These are phyloP conservation scores for Chondrilla cf. caribensis DNA, from an alignment of 37 sponge, comb jelly and placozoan species.

Conservation along the genomic window DNA sequence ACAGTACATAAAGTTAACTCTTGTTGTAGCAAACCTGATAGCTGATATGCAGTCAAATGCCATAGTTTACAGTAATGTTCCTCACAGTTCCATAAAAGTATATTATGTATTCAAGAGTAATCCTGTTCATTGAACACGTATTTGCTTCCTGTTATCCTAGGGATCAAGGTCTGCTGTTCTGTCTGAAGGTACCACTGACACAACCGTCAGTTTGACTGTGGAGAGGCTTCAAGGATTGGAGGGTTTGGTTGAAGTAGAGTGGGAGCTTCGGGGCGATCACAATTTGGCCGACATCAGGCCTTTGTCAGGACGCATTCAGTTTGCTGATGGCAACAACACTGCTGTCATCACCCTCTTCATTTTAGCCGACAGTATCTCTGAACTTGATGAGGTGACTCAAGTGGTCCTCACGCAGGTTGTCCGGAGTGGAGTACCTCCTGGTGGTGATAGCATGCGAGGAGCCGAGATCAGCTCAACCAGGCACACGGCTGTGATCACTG, in stretches of 20 bases:
- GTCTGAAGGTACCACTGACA: neutral
- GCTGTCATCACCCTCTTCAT: constrained; percentile 53
- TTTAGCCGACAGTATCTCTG: constrained; percentile 52
- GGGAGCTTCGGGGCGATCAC: constrained; percentile 56
- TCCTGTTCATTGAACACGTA: too few relatives aligned
- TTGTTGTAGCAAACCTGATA: too few relatives aligned
- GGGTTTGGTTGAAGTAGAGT: constrained; percentile 60
- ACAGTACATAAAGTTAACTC: too few relatives aligned
- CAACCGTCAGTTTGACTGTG: constrained; percentile 41
- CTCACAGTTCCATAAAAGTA: too few relatives aligned
- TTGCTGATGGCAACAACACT: constrained; percentile 36
- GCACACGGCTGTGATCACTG: constrained; percentile 57
- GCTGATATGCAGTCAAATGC: too few relatives aligned
- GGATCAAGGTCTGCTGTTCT: constrained; percentile 44
- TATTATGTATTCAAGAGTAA: too few relatives aligned
- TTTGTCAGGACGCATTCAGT: constrained; percentile 53
- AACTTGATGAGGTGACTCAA: constrained; percentile 65
- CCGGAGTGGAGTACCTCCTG: constrained; percentile 56
- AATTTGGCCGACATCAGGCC: constrained; percentile 55
- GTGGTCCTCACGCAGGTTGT: constrained; percentile 51
- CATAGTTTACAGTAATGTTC: too few relatives aligned
- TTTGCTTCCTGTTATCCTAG: constrained; percentile 8
- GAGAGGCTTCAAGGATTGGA: constrained; percentile 57
- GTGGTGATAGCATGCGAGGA: constrained; percentile 53
- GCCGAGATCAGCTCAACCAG: constrained; percentile 42